Percentiles rank a stretch among this genome's conserved stretches.
Evolutionary conservation across 2,888 invertebrate species (phyloP).

Genomic region (Timandra comae): DNA sequence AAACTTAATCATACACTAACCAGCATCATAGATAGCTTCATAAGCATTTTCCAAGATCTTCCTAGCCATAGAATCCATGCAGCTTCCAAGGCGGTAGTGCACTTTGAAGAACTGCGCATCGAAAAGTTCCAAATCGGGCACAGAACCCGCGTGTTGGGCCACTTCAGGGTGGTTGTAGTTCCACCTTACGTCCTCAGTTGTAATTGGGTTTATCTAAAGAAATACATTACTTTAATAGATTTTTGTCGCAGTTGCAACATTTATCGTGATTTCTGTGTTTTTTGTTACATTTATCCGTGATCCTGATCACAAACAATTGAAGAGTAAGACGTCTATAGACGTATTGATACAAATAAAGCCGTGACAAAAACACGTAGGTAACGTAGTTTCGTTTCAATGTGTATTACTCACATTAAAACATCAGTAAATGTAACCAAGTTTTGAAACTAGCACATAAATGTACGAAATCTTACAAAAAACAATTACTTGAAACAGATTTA

Average conservation of each 20-base stretch:
- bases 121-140: constrained; percentile 78
- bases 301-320: too few relatives aligned
- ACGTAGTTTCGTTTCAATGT: too few relatives aligned
- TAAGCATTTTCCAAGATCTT: constrained; percentile 37
- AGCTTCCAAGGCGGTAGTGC: constrained; percentile 46
- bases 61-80: constrained; percentile 32
- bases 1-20: constrained; percentile 10
- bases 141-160: constrained; percentile 78
- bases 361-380: too few relatives aligned
- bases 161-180: constrained; percentile 44
- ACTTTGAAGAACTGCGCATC: constrained; percentile 80
- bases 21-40: constrained; percentile 40
- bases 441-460: too few relatives aligned
- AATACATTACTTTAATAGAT: not conserved
- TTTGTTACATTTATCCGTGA: not conserved
- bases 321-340: too few relatives aligned
- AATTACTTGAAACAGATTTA: not conserved
- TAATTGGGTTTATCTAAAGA: constrained; percentile 28
- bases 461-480: not conserved
- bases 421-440: too few relatives aligned
- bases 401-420: too few relatives aligned
- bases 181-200: constrained; percentile 68
- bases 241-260: not conserved
- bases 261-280: not conserved
- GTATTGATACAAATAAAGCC: too few relatives aligned